Conservation (phyloP, 2,113 vertebrate species). For the Amblyopsis rosae region DNA sequence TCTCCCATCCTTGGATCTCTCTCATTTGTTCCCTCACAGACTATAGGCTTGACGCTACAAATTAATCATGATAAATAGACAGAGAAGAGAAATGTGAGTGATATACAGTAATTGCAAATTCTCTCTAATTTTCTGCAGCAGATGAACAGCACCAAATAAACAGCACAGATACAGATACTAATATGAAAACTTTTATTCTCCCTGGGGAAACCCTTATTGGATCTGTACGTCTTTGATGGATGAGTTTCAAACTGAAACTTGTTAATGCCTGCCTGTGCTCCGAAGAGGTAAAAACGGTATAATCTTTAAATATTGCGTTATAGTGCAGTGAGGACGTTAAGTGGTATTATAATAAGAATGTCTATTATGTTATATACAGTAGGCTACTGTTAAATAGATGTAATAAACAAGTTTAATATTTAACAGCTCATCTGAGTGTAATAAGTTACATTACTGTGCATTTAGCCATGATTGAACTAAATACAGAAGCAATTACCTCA, state of each 20-base stretch:
- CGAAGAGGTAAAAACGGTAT: not conserved
- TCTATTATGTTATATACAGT: too few relatives aligned
- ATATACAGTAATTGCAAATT: slow-evolving; percentile 33
- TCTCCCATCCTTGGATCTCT: not conserved
- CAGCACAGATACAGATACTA: slow-evolving; percentile 23
- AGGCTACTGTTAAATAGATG: too few relatives aligned
- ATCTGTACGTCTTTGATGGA: slow-evolving; percentile 47
- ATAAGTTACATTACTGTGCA: too few relatives aligned
- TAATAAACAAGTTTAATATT: too few relatives aligned
- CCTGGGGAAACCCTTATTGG: slow-evolving; percentile 37
- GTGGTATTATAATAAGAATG: too few relatives aligned
- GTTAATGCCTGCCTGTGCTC: not conserved
- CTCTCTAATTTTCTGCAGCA: slow-evolving; percentile 31
- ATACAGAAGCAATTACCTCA: not conserved
- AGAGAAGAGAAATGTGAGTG: not conserved
- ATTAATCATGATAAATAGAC: not conserved
- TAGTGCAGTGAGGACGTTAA: too few relatives aligned
- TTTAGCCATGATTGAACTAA: too few relatives aligned
- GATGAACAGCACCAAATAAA: slow-evolving; percentile 18
- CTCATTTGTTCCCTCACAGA: slow-evolving; percentile 12
- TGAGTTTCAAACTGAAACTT: slow-evolving; percentile 42
- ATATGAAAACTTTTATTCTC: slow-evolving; percentile 20
- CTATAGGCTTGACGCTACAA: too few relatives aligned
- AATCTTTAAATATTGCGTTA: not conserved
- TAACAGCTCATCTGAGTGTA: too few relatives aligned